These are phyloP conservation scores for Epirrhoe alternata DNA, from an alignment of 2,888 invertebrate species.

Conservation along the genomic window DNA sequence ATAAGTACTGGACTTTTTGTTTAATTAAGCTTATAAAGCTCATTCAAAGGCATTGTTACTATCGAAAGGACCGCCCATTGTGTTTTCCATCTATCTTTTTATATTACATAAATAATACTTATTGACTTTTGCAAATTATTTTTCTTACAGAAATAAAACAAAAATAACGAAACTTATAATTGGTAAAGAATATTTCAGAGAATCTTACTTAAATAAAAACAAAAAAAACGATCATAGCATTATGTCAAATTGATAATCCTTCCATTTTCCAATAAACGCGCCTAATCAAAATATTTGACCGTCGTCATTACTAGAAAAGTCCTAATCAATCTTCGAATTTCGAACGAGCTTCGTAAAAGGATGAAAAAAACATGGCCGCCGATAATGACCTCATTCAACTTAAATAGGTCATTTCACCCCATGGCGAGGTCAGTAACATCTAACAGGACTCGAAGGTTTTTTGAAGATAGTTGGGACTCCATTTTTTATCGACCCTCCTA, in stretches of 20 bases:
- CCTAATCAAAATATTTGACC: slow-evolving; percentile 32
- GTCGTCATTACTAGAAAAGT: slow-evolving; percentile 34
- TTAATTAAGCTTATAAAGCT: no score
- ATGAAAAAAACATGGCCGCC: slow-evolving; percentile 48
- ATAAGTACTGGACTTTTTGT: no score
- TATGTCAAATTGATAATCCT: not conserved
- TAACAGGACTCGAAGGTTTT: slow-evolving; percentile 81
- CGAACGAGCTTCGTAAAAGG: slow-evolving; percentile 38
- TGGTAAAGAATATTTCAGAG: no score
- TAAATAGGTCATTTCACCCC: slow-evolving; percentile 83
- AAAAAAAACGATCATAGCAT: not conserved
- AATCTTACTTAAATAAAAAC: not conserved
- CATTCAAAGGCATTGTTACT: no score
- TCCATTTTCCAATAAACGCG: slow-evolving; percentile 23
- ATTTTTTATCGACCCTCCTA: slow-evolving; percentile 80
- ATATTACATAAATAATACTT: no score
- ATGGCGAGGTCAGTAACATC: slow-evolving; percentile 73
- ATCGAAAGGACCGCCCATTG: no score
- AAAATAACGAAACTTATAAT: no score
- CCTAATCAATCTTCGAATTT: slow-evolving; percentile 45
- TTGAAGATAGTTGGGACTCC: slow-evolving; percentile 62
- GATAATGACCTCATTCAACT: slow-evolving; percentile 77
- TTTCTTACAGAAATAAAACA: no score
- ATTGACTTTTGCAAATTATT: no score
- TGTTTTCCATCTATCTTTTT: no score